phyloP scores from a whole-genome alignment of 2,113 vertebrate species.

The Okapia johnstoni region DNA sequence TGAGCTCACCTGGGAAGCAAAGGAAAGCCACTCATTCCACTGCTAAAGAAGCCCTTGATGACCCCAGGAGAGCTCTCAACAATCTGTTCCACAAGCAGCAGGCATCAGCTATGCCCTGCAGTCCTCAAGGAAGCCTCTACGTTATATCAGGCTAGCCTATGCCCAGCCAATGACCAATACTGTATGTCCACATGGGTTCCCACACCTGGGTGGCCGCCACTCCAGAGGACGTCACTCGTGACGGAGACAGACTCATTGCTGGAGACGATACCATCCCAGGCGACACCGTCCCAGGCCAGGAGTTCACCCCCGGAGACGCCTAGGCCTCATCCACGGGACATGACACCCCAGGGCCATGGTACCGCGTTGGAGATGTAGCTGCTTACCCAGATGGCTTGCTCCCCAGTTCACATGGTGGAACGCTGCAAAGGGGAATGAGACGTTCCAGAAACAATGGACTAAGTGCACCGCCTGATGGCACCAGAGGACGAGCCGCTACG shows the following conservation, averaged over 20 bases:
- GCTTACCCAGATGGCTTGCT: not conserved
- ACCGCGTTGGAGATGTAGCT: not conserved
- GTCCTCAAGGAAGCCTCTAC: not conserved
- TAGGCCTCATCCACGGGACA: not conserved
- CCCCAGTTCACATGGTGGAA: not conserved
- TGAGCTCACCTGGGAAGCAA: not conserved
- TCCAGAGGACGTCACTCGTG: not conserved
- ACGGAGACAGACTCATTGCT: not conserved
- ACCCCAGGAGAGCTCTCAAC: not conserved
- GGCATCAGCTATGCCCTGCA: not conserved
- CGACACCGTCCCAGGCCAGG: not conserved
- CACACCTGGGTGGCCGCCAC: not conserved
- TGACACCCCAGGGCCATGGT: not conserved
- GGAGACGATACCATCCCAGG: not conserved
- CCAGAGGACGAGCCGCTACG: not conserved
- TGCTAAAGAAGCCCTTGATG: not conserved
- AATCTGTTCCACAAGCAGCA: not conserved
- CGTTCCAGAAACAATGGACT: not conserved
- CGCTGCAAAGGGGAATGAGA: not conserved
- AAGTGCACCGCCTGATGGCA: not conserved
- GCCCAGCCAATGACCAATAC: not conserved
- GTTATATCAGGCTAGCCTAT: not conserved
- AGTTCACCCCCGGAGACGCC: not conserved
- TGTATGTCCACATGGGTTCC: not conserved
- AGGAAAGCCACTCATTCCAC: not conserved